Conservation (phyloP, 2,113 vertebrate species). For the Oryctolagus cuniculus region mOryCun1.1 NC_091440.1:94339501-94340000, state of each 20-base stretch:
- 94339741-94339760: slow-evolving; percentile 56
- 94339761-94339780: slow-evolving; percentile 35
- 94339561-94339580: neutral
- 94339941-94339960: slow-evolving; percentile 63
- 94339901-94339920: neutral
- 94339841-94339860: slow-evolving; percentile 58
- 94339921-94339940: slow-evolving; percentile 51
- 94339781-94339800: neutral
- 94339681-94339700: neutral
- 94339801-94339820: slow-evolving; percentile 18
- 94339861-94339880: slow-evolving; percentile 5
- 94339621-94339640: slow-evolving; percentile 57
- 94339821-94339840: neutral
- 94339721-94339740: slow-evolving; percentile 3
- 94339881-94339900: slow-evolving; percentile 20
- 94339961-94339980: slow-evolving; percentile 48
- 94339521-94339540: neutral
- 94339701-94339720: neutral
- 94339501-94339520: neutral
- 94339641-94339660: slow-evolving; percentile 44
- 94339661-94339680: slow-evolving; percentile 16
- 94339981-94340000: neutral
- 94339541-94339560: too few relatives aligned
- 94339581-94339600: slow-evolving; percentile 41
- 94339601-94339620: slow-evolving; percentile 63